These are phyloP conservation scores for Calycopis cecrops DNA, from an alignment of 1,140 invertebrate species.

Conservation along the genomic window DNA sequence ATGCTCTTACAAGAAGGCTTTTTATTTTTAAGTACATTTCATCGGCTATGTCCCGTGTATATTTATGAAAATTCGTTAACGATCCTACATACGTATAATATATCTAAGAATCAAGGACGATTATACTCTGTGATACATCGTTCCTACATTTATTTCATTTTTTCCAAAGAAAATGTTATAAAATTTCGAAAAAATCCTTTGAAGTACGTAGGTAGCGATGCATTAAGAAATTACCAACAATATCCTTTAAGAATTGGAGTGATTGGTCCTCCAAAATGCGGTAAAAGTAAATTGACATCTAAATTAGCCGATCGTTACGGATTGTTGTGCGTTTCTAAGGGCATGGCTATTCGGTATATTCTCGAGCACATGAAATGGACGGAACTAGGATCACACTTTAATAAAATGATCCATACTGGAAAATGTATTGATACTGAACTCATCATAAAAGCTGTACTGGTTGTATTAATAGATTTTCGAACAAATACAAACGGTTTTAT, in stretches of 20 bases:
- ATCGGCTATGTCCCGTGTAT: conserved; percentile 77
- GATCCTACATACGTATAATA: conserved; percentile 68
- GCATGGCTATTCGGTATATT: conserved; percentile 67
- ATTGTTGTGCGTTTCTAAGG: conserved; percentile 69
- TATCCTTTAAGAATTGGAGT: conserved; percentile 83
- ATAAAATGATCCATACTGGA: conserved; percentile 50
- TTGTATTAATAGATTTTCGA: conserved; percentile 59
- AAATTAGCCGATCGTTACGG: conserved; percentile 71
- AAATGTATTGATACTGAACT: conserved; percentile 52
- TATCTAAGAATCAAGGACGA: conserved; percentile 51
- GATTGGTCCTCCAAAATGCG: conserved; percentile 89
- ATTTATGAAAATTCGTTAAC: conserved; percentile 62
- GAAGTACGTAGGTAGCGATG: conserved; percentile 63
- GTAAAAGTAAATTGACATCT: conserved; percentile 83
- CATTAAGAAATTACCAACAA: conserved; percentile 54
- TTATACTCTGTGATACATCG: conserved; percentile 75
- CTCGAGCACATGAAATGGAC: conserved; percentile 67
- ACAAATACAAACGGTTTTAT: conserved; percentile 72
- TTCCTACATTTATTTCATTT: conserved; percentile 77
- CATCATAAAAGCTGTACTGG: conserved; percentile 69
- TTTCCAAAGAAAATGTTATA: conserved; percentile 56
- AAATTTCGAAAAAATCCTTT: conserved; percentile 74
- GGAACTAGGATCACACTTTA: conserved; percentile 55
- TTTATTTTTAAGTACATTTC: conserved; percentile 76
- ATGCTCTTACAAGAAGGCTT: conserved; percentile 72